phyloP scores from a whole-genome alignment of 2,888 invertebrate species.

The Anoplius nigerrimus region DNA sequence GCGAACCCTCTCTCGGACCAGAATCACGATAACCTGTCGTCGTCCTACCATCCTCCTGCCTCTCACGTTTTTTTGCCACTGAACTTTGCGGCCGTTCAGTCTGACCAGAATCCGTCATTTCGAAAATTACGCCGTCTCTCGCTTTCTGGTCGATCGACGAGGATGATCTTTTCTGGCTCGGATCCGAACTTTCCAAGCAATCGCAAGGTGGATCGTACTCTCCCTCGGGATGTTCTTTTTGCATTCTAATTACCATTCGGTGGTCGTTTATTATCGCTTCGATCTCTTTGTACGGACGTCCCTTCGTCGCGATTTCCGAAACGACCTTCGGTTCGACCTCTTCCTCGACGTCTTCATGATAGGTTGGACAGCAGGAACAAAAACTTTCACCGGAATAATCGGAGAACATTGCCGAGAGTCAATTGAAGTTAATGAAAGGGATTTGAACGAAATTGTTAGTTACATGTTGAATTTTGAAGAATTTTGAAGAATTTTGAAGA shows the following conservation, averaged over 20 bases:
- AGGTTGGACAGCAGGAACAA: no score
- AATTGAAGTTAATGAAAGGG: no score
- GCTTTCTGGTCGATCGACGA: background rate
- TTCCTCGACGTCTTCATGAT: no score
- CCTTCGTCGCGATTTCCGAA: slow-evolving; percentile 61
- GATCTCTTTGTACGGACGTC: slow-evolving; percentile 67
- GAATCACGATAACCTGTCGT: background rate
- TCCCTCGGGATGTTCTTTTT: slow-evolving; percentile 23
- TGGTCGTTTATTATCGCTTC: slow-evolving; percentile 64
- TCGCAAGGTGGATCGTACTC: slow-evolving; percentile 65
- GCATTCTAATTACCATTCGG: slow-evolving; percentile 47
- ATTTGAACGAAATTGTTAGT: no score
- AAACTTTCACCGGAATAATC: no score
- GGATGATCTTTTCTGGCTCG: background rate
- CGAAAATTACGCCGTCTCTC: background rate
- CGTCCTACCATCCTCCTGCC: background rate
- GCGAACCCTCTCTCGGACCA: background rate
- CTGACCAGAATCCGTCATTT: background rate
- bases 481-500: no score
- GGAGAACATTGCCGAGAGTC: no score
- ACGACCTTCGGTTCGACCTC: slow-evolving; percentile 30
- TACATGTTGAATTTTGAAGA: no score
- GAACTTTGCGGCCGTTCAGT: background rate
- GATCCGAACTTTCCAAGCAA: slow-evolving; percentile 43
- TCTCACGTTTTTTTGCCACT: background rate